phyloP scores from a whole-genome alignment of 53 echinoderm and acorn worm species.

The Echinarachnius parma region DNA sequence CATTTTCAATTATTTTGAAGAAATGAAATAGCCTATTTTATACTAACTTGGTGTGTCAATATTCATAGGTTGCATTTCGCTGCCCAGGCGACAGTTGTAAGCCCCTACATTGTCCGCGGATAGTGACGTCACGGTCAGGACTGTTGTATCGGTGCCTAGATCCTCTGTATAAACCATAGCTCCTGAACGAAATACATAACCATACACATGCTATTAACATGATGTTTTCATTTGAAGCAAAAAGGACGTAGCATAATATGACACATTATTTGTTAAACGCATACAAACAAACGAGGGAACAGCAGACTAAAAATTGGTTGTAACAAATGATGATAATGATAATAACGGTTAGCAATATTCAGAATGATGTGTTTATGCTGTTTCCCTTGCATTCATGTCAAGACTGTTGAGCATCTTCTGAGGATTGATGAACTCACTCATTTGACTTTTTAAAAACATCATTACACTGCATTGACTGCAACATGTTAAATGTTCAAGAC shows the following conservation, averaged over 20 bases:
- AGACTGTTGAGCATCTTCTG: no score
- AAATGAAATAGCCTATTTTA: no score
- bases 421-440: no score
- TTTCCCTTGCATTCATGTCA: no score
- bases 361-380: not conserved
- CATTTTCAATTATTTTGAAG: no score
- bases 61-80: constrained; percentile 13
- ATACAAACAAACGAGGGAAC: no score
- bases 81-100: constrained; percentile 20
- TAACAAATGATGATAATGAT: not conserved
- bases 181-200: not conserved
- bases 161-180: not conserved
- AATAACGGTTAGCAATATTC: not conserved
- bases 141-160: constrained; percentile 5
- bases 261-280: no score
- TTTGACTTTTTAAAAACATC: no score
- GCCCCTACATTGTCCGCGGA: constrained; percentile 11
- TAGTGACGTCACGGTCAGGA: constrained; percentile 8
- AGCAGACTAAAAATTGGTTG: no score
- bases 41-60: constrained; percentile 31
- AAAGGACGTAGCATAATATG: no score
- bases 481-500: no score
- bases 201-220: not conserved
- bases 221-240: not conserved
- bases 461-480: no score